A percentile compares a stretch with the other conserved stretches of the same genome.
phyloP scores from a whole-genome alignment of 2,113 vertebrate genomes.

The Microcebus murinus region DNA sequence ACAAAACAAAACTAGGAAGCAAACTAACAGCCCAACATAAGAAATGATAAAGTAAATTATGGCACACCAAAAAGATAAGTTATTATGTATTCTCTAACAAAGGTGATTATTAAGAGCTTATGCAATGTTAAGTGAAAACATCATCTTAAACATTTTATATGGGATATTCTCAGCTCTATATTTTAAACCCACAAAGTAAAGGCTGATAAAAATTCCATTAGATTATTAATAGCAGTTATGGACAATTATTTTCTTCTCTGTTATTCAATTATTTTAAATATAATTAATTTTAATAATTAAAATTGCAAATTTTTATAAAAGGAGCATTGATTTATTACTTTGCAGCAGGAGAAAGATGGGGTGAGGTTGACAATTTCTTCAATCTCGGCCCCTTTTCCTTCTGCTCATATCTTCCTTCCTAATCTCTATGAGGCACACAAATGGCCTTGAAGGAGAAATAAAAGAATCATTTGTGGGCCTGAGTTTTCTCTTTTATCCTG shows the following conservation, averaged over 20 bases:
- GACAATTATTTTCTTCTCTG: background rate
- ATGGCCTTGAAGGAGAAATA: background rate
- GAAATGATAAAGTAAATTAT: slow-evolving; percentile 34
- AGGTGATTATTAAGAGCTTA: slow-evolving; percentile 14
- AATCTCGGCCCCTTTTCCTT: background rate
- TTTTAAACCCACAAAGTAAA: slow-evolving; percentile 42
- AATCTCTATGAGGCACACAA: background rate
- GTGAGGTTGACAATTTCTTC: background rate
- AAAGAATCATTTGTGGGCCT: slow-evolving; percentile 2
- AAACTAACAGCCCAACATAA: background rate
- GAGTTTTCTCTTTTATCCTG: slow-evolving; percentile 58
- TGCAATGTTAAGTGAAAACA: slow-evolving; percentile 19
- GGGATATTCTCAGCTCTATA: background rate
- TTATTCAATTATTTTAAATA: slow-evolving; percentile 21
- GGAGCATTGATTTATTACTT: background rate
- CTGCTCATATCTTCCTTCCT: background rate
- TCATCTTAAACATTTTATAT: background rate
- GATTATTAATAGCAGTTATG: background rate
- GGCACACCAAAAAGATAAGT: background rate
- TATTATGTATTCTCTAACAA: background rate
- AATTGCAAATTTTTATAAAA: slow-evolving; percentile 2
- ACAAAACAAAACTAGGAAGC: background rate
- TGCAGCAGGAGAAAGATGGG: background rate
- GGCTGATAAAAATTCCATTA: background rate
- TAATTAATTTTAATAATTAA: background rate